These are phyloP conservation scores for Salarias fasciatus DNA, from an alignment of 2,797 vertebrate species.

Conservation along the genomic window DNA sequence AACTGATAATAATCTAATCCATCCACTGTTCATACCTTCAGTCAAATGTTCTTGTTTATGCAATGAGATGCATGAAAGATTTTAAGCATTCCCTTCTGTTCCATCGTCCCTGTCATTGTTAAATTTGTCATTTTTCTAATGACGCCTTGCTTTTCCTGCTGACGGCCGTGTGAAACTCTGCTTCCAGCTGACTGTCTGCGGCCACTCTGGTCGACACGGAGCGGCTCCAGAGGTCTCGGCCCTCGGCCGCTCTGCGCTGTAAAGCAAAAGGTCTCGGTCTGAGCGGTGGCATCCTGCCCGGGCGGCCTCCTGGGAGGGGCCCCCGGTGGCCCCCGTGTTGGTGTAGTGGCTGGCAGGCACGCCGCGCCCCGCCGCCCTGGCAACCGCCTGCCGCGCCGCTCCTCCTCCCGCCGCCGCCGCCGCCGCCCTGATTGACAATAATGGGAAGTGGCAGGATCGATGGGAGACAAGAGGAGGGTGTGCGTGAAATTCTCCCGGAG, in stretches of 20 bases:
- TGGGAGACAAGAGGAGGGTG: constrained; percentile 79
- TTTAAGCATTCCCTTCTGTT: constrained; percentile 54
- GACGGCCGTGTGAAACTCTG: constrained; percentile 59
- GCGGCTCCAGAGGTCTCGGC: constrained; percentile 61
- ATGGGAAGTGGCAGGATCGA: constrained; percentile 86
- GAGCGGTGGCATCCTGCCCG: constrained; percentile 67
- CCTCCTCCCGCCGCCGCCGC: constrained; percentile 56
- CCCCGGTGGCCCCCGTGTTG: constrained; percentile 52
- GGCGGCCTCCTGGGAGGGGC: constrained; percentile 57
- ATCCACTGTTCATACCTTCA: too few species aligned
- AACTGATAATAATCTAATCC: too few species aligned
- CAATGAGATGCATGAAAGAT: neutral
- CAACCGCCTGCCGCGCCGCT: constrained; percentile 56
- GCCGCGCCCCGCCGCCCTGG: constrained; percentile 66
- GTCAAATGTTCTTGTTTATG: too few species aligned
- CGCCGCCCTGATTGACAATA: constrained; percentile 84
- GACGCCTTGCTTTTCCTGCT: constrained; percentile 59
- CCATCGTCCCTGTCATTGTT: constrained; percentile 75
- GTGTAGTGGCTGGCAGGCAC: constrained; percentile 56
- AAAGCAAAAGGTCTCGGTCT: constrained; percentile 64
- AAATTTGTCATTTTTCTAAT: constrained; percentile 78
- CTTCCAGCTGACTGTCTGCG: constrained; percentile 43
- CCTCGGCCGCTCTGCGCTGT: constrained; percentile 45
- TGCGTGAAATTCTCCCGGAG: constrained; percentile 72
- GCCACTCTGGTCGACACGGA: constrained; percentile 47